Conservation (phyloP, 2,113 vertebrate species). For the Scytalopus superciliaris region DNA sequence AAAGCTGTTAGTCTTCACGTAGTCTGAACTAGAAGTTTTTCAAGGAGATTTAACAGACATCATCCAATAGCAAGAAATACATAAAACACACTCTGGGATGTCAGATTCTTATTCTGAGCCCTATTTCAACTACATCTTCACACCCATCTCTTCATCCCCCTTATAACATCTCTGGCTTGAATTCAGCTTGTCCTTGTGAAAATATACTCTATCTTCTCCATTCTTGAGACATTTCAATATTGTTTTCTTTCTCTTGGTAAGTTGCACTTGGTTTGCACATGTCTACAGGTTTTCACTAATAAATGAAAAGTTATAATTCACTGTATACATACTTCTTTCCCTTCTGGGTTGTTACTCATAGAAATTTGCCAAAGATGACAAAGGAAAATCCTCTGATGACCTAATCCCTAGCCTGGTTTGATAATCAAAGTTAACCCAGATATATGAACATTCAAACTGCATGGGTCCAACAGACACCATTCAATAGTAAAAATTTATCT, state of each 20-base stretch:
- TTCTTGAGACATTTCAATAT: not conserved
- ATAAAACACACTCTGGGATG: not conserved
- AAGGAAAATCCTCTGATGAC: not conserved
- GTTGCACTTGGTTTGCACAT: rapidly evolving
- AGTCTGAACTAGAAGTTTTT: not conserved
- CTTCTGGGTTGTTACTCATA: not conserved
- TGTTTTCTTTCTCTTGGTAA: not conserved
- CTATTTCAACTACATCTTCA: not conserved
- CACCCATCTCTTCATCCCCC: not conserved
- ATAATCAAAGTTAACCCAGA: not conserved
- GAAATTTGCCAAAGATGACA: not conserved
- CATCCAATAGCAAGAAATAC: not conserved
- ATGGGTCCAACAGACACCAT: not conserved
- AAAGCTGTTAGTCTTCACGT: not conserved
- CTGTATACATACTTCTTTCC: not conserved
- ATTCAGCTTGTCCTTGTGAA: not conserved
- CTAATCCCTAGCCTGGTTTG: not conserved
- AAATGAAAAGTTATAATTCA: not conserved
- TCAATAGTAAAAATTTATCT: not conserved
- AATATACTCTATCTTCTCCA: not conserved
- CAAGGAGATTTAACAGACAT: not conserved
- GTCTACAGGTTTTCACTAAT: not conserved
- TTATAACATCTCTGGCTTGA: not conserved
- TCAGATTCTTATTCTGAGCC: not conserved
- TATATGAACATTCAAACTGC: not conserved